Evolutionary conservation across 2,113 vertebrate species (phyloP).

Genomic region (Gymnocephalus cernua): DNA sequence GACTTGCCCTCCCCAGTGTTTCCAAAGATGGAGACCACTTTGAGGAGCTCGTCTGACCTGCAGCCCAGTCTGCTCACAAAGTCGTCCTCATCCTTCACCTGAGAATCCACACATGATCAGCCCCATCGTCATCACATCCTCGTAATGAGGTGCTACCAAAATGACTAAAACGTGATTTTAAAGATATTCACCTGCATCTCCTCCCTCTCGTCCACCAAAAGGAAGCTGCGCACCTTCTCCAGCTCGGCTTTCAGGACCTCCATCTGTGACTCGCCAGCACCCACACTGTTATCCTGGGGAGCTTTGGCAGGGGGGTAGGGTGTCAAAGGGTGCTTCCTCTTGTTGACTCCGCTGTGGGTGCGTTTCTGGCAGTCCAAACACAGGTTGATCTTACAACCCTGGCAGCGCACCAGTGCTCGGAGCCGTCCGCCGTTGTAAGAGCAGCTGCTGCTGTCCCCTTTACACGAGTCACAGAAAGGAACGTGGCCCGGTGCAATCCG

Average conservation of each 20-base stretch:
- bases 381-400: constrained; percentile 95
- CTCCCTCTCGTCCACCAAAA: constrained; percentile 96
- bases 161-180: background rate
- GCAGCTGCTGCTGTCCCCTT: constrained; percentile 85
- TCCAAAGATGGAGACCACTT: constrained; percentile 98
- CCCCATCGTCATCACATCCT: accelerated
- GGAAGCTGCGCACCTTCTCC: constrained; percentile 93
- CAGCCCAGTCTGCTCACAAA: constrained; percentile 93
- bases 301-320: constrained; percentile 79
- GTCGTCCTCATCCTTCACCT: constrained; percentile 94
- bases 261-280: constrained; percentile 82
- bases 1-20: constrained; percentile 99
- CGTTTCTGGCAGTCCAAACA: constrained; percentile 97
- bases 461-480: constrained; percentile 94
- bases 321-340: constrained; percentile 91
- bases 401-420: constrained; percentile 93
- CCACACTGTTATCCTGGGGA: constrained; percentile 67
- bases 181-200: constrained; percentile 90
- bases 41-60: constrained; percentile 93
- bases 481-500: constrained; percentile 90
- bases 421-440: constrained; percentile 82
- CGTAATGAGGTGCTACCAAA: background rate
- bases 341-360: constrained; percentile 92
- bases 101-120: constrained; percentile 49
- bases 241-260: constrained; percentile 89